Base-by-base conservation (phyloP, 2,113 vertebrate species). In the Mobula hypostoma region DNA sequence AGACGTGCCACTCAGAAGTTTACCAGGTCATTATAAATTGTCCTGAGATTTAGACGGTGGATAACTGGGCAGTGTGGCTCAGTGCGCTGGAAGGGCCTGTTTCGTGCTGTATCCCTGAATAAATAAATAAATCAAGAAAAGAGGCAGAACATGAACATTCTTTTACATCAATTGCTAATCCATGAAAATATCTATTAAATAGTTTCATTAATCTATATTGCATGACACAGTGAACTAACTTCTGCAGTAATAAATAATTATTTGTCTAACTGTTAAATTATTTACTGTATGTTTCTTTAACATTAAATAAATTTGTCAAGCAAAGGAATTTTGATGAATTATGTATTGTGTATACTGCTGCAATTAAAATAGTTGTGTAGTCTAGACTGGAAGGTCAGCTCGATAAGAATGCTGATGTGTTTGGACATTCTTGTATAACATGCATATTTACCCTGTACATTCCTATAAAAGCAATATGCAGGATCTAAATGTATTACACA, bases 271-370 rank as follows among this genome's bases (percentile, higher is more conserved):
- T 92, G 21, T 27, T 72, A 24, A 92, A 72, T 40, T 24, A 70
- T 92, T 70, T 40, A 72, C 70, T 70, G 32, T 1, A 72, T 27
- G 21, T 92, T 92, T 72, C 90, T 92, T 92, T 27, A 19, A 72
- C 29, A 66, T 72, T 48, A 70, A 92, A 92, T 17, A 92, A 24
- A 40, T 72, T 72, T 92, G 66, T 15, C 66, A 7, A 24, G 63
- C 32, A 72, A 72, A 40, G 11, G 32, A 14, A 72, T 40, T 92
- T 92, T 40, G 90, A 92, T 72, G 32, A 70, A 72, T 92, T 72
- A 72, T 72, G 90, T 24, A 92, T 92, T 92, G 90, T 72, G 66
- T 48, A 24, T 92, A 48, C 68, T 36, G 90, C 68, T 72, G n/a
- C 17, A 32, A 92, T 74, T 40, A 92, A 92, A 92, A 72, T 19